phyloP scores from a whole-genome alignment of 2,888 invertebrate species.

The Unio pictorum region DNA sequence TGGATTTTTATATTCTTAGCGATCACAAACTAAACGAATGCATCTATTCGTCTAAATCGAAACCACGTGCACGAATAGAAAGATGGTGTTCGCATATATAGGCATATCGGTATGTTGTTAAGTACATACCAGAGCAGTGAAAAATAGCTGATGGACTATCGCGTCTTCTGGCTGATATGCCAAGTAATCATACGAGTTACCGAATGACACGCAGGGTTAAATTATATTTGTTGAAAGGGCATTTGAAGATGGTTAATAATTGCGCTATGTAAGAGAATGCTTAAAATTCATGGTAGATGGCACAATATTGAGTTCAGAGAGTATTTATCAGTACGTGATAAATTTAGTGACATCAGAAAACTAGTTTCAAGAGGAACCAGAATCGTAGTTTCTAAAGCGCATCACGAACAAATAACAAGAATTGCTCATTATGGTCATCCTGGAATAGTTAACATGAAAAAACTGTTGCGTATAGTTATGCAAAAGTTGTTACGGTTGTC shows the following conservation, averaged over 20 bases:
- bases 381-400: neutral
- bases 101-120: slow-evolving; percentile 26
- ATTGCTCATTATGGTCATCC: slow-evolving; percentile 17
- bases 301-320: neutral
- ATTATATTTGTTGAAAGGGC: slow-evolving; percentile 9
- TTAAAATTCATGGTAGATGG: slow-evolving; percentile 4
- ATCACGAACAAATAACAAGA: neutral
- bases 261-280: slow-evolving; percentile 2
- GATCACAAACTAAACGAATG: slow-evolving; percentile 16
- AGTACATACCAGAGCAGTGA: slow-evolving; percentile 16
- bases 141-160: slow-evolving; percentile 31
- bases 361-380: slow-evolving; percentile 14
- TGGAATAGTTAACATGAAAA: slow-evolving; percentile 17
- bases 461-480: neutral
- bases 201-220: neutral
- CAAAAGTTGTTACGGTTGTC: slow-evolving; percentile 15
- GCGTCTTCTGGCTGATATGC: slow-evolving; percentile 8
- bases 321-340: slow-evolving; percentile 10
- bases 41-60: slow-evolving; percentile 41
- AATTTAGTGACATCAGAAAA: slow-evolving; percentile 13
- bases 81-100: slow-evolving; percentile 42
- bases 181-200: neutral
- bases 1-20: no score
- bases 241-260: slow-evolving; percentile 9
- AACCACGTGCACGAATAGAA: slow-evolving; percentile 50